These are phyloP conservation scores for Ciona savignyi DNA, from an alignment of 23 tunicate genomes.

Conservation along the genomic window DNA sequence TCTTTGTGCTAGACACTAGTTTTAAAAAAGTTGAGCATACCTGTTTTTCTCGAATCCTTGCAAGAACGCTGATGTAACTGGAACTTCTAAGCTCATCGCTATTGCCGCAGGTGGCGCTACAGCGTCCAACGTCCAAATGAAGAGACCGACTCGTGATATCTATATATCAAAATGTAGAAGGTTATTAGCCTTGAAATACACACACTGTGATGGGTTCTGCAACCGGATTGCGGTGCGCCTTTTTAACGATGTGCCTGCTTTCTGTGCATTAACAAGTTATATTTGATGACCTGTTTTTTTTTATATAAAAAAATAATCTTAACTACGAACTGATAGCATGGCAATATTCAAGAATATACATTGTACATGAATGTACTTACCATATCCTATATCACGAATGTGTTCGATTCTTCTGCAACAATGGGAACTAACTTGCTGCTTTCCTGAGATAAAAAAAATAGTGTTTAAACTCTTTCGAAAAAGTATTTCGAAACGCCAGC, in stretches of 20 bases:
- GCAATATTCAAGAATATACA: neutral
- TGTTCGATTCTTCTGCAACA: conserved; percentile 30
- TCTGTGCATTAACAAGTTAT: no score
- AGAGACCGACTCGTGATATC: conserved; percentile 33
- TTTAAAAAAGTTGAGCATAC: no score
- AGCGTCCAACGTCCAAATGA: conserved; percentile 62
- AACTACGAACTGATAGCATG: neutral
- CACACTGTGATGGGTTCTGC: no score
- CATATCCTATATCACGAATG: conserved; percentile 7
- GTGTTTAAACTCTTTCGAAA: no score
- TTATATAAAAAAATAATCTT: neutral
- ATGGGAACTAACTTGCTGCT: neutral
- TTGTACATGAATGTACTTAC: no score
- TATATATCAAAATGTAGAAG: no score
- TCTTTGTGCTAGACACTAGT: no score
- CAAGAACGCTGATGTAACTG: conserved; percentile 48
- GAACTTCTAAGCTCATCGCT: neutral
- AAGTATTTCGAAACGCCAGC: no score
- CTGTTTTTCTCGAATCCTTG: conserved; percentile 41
- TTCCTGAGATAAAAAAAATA: conserved; percentile 4
- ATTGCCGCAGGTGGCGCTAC: conserved; percentile 31
- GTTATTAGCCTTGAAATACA: no score
- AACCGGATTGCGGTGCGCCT: no score
- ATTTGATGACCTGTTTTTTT: no score
- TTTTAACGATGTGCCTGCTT: no score